A percentile compares a stretch with the other conserved stretches of the same genome.
Conservation (phyloP, 2,113 vertebrate genomes). For the Thomomys bottae region DNA sequence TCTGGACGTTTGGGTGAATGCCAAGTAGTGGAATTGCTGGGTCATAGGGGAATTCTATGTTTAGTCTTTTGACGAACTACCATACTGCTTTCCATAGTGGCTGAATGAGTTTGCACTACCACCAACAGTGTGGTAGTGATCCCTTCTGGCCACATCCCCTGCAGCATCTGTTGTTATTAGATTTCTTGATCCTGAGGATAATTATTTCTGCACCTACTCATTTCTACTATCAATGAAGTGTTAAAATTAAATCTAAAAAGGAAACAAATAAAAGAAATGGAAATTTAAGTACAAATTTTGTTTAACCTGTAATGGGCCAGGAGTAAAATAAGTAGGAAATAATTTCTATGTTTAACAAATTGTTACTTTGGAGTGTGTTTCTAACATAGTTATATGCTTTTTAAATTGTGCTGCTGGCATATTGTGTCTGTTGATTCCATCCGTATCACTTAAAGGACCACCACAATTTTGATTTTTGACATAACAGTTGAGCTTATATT, state of each 20-base stretch:
- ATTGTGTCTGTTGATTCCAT: not conserved
- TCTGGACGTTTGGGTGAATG: no score
- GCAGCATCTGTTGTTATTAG: no score
- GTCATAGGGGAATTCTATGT: no score
- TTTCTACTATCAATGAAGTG: not conserved
- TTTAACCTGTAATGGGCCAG: not conserved
- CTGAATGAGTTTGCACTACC: no score
- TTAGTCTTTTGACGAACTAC: no score
- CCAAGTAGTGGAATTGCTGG: no score
- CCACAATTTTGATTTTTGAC: not conserved
- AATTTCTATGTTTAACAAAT: conserved; percentile 29
- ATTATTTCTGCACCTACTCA: not conserved
- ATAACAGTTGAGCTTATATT: not conserved
- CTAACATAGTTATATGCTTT: not conserved
- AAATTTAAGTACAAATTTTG: not conserved
- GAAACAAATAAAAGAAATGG: not conserved
- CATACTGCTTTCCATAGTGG: no score
- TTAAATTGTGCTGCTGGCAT: not conserved
- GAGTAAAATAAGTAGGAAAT: not conserved
- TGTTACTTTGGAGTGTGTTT: not conserved
- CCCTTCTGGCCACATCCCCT: no score
- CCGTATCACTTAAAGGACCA: not conserved
- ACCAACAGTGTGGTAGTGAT: no score
- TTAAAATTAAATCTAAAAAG: not conserved
- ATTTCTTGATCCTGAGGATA: no score